A percentile compares a stretch with the other conserved stretches of the same genome.
Conservation (phyloP, 1,140 invertebrate genomes). For the Aphis craccivora region DNA sequence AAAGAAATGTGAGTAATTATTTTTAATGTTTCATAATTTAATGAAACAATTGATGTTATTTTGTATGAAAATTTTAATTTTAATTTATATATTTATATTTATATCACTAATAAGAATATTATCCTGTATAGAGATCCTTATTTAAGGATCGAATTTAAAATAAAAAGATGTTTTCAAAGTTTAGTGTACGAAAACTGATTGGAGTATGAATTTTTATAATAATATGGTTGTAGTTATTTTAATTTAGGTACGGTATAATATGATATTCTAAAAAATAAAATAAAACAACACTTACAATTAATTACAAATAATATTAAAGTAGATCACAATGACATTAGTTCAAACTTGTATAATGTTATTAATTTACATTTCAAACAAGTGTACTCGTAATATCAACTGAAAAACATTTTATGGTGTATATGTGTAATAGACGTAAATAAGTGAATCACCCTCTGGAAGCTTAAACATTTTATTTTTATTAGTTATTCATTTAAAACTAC, state of each 20-base stretch:
- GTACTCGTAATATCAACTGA: background rate
- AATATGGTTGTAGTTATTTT: background rate
- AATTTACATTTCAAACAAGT: background rate
- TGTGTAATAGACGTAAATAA: background rate
- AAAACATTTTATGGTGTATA: background rate
- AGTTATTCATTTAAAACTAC: background rate
- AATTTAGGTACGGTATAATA: fast-evolving
- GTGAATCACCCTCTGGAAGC: background rate
- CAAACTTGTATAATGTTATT: background rate
- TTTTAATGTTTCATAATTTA: too few relatives aligned
- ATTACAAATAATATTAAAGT: background rate
- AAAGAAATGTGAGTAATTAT: too few relatives aligned
- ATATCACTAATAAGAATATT: background rate
- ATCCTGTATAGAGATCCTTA: background rate
- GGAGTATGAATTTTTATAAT: background rate
- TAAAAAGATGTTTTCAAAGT: background rate
- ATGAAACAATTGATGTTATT: too few relatives aligned
- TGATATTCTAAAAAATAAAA: background rate
- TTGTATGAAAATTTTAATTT: too few relatives aligned
- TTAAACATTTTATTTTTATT: background rate
- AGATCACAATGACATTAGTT: background rate
- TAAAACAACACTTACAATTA: background rate
- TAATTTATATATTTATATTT: too few relatives aligned
- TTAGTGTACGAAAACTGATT: background rate
- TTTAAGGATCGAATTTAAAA: background rate